Percentiles rank a stretch among this genome's conserved stretches.
phyloP scores from a whole-genome alignment of 2,888 invertebrate genomes.

The Tigriopus californicus region DNA sequence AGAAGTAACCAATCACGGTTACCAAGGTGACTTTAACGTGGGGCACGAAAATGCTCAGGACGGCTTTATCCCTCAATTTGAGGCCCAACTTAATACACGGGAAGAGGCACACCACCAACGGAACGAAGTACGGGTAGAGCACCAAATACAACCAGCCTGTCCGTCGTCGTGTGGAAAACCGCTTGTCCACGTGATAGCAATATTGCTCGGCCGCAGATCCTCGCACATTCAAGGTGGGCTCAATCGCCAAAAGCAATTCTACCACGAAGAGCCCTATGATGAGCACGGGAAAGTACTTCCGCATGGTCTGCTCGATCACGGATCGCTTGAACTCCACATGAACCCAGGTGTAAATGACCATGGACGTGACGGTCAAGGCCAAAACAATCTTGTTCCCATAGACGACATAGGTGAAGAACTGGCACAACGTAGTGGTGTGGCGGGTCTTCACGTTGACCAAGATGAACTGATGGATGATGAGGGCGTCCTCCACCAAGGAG shows the following conservation, averaged over 20 bases:
- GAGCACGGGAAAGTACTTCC: background rate
- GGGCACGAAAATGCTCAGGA: background rate
- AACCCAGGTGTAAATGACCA: background rate
- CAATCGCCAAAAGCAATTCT: background rate
- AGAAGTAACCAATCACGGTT: background rate
- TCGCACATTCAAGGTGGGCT: background rate
- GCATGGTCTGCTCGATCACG: background rate
- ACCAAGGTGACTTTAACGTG: background rate
- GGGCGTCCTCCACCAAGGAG: background rate
- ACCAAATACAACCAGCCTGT: background rate
- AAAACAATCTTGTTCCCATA: background rate
- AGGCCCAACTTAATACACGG: background rate
- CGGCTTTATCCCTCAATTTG: background rate
- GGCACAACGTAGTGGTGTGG: background rate
- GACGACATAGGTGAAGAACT: background rate
- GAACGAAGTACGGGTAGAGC: background rate
- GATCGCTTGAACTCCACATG: background rate
- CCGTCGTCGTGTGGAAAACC: background rate
- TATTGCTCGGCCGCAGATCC: background rate
- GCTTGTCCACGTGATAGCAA: background rate
- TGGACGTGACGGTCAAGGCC: background rate
- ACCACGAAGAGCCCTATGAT: background rate
- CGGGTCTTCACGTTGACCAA: background rate
- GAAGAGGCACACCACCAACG: background rate
- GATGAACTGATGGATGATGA: background rate